A percentile compares a stretch with the other conserved stretches of the same genome.
phyloP scores from a whole-genome alignment of 2,888 invertebrate species.

The Epsilonema sp. region DNA sequence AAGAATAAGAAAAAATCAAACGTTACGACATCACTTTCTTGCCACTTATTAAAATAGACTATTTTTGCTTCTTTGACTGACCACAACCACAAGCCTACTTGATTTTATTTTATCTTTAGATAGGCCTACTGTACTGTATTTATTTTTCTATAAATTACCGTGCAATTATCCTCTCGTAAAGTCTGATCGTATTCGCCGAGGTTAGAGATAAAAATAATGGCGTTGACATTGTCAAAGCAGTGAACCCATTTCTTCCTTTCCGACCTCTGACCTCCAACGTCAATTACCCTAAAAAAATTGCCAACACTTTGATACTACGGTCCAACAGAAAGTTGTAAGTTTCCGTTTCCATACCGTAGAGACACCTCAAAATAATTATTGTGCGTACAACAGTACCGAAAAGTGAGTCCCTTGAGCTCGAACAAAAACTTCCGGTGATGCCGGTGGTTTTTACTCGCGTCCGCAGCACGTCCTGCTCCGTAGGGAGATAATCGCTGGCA shows the following conservation, averaged over 20 bases:
- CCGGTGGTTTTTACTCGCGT: slow-evolving; percentile 99
- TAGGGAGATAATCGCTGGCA: slow-evolving; percentile 92
- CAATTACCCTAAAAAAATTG: slow-evolving; percentile 83
- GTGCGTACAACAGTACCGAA: slow-evolving; percentile 68
- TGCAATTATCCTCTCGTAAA: slow-evolving; percentile 97
- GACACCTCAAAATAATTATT: neutral
- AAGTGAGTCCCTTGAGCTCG: slow-evolving; percentile 99
- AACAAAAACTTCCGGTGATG: slow-evolving; percentile 99
- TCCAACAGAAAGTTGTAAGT: too few species aligned
- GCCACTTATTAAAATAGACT: too few species aligned
- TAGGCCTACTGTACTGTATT: too few species aligned
- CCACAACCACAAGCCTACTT: too few species aligned
- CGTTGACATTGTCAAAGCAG: slow-evolving; percentile 95
- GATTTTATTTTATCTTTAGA: too few species aligned
- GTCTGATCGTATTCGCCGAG: slow-evolving; percentile 99
- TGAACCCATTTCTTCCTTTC: slow-evolving; percentile 98
- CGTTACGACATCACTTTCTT: too few species aligned
- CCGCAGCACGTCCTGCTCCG: slow-evolving; percentile 94
- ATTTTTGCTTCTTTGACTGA: too few species aligned
- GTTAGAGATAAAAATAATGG: slow-evolving; percentile 98
- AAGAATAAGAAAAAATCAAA: too few species aligned
- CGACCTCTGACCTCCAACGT: slow-evolving; percentile 79
- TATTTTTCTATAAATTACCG: too few species aligned
- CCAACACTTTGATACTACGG: too few species aligned
- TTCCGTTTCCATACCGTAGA: too few species aligned